phyloP scores from a whole-genome alignment of 2,113 vertebrate species.

The Emydocephalus ijimae region DNA sequence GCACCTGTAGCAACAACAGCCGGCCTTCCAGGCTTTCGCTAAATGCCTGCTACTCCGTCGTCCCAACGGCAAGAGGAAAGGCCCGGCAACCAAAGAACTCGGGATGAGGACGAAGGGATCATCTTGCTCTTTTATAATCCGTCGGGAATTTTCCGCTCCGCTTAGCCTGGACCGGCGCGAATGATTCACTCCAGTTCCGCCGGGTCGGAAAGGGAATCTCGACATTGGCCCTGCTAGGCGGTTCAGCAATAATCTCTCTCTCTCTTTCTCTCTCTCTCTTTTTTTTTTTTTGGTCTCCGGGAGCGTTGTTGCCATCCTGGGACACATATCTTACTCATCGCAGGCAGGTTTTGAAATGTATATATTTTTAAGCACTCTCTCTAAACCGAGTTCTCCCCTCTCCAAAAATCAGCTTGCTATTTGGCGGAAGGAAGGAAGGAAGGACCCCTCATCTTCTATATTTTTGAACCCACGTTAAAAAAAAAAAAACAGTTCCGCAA shows the following conservation, averaged over 20 bases:
- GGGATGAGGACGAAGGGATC: not conserved
- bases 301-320: not conserved
- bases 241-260: not conserved
- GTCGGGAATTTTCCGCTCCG: not conserved
- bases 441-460: not conserved
- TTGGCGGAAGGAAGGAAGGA: not conserved
- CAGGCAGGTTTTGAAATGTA: not conserved
- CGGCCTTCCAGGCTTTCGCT: not conserved
- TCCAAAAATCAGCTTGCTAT: not conserved
- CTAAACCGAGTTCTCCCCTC: not conserved
- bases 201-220: not conserved
- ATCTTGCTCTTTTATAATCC: not conserved
- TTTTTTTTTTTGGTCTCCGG: not conserved
- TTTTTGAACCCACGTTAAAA: not conserved
- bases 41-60: not conserved
- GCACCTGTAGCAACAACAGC: slow-evolving; percentile 7
- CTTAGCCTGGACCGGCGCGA: not conserved
- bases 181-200: too few relatives aligned
- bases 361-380: not conserved
- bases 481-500: not conserved
- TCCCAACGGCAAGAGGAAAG: not conserved
- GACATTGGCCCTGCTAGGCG: too few relatives aligned
- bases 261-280: not conserved
- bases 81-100: not conserved
- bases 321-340: not conserved